Evolutionary conservation across 2,888 invertebrate species (phyloP).

Genomic region (Sinhomidia bicolor): DNA sequence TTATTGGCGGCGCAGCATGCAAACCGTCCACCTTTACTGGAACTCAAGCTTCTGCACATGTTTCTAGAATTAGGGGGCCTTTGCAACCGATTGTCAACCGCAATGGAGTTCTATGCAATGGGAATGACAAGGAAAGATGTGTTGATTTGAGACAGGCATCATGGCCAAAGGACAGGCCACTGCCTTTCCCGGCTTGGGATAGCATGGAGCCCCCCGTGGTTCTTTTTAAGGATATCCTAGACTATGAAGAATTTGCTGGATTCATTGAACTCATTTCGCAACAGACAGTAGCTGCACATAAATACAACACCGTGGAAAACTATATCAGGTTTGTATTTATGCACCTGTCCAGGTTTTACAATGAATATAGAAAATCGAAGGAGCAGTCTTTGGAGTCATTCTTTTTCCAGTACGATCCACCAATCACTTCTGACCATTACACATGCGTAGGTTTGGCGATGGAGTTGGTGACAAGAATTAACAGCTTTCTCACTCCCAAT

Average conservation of each 20-base stretch:
- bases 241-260: constrained; percentile 91
- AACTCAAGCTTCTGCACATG: not conserved
- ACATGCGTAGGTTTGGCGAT: constrained; percentile 95
- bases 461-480: constrained; percentile 88
- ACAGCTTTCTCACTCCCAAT: constrained; percentile 85
- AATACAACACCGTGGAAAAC: constrained; percentile 95
- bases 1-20: not conserved
- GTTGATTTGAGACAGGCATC: constrained; percentile 81
- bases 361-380: constrained; percentile 84
- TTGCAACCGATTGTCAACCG: constrained; percentile 9
- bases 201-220: constrained; percentile 81
- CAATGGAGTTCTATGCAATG: constrained; percentile 3
- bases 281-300: constrained; percentile 90
- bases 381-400: constrained; percentile 86
- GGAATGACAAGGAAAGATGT: constrained; percentile 14
- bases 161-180: constrained; percentile 87
- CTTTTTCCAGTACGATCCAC: constrained; percentile 89
- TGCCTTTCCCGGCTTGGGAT: constrained; percentile 91
- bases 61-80: constrained; percentile 28
- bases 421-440: constrained; percentile 89
- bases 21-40: constrained; percentile 2
- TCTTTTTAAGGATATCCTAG: constrained; percentile 84
- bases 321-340: constrained; percentile 85
- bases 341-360: constrained; percentile 84
- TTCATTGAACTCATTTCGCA: constrained; percentile 91